phyloP scores from a whole-genome alignment of 2,888 invertebrate species.

The Phragmatobia fuliginosa region DNA sequence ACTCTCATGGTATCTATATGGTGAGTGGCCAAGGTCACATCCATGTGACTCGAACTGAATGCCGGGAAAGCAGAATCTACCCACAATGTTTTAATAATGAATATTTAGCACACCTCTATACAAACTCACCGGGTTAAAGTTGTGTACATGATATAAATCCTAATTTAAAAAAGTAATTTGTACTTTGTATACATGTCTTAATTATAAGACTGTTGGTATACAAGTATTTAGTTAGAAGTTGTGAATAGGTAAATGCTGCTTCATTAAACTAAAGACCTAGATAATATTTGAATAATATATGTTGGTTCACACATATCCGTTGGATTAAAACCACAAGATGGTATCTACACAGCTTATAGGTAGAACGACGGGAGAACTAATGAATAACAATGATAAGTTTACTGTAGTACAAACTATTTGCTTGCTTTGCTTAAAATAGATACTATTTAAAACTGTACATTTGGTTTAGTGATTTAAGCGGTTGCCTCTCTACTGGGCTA shows the following conservation, averaged over 20 bases:
- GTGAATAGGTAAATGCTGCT: background rate
- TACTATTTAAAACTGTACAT: too few species aligned
- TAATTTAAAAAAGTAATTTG: background rate
- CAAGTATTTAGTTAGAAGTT: background rate
- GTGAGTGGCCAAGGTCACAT: too few species aligned
- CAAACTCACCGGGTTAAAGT: background rate
- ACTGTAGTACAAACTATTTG: background rate
- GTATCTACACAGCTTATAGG: background rate
- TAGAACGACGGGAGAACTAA: background rate
- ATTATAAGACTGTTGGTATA: background rate
- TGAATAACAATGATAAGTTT: background rate
- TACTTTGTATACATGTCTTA: background rate
- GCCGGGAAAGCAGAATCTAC: too few species aligned
- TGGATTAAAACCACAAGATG: constrained; percentile 7
- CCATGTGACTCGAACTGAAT: too few species aligned
- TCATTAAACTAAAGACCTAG: background rate
- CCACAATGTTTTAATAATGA: too few species aligned
- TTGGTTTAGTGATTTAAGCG: too few species aligned
- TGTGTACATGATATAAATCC: background rate
- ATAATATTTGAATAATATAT: too few species aligned
- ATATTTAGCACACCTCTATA: background rate
- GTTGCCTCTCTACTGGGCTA: too few species aligned
- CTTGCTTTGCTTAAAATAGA: too few species aligned
- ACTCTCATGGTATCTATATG: too few species aligned
- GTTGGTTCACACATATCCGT: constrained; percentile 7